A percentile compares a stretch with the other conserved stretches of the same genome.
phyloP scores from a whole-genome alignment of 2,888 invertebrate species.

The Auanema sp. region DNA sequence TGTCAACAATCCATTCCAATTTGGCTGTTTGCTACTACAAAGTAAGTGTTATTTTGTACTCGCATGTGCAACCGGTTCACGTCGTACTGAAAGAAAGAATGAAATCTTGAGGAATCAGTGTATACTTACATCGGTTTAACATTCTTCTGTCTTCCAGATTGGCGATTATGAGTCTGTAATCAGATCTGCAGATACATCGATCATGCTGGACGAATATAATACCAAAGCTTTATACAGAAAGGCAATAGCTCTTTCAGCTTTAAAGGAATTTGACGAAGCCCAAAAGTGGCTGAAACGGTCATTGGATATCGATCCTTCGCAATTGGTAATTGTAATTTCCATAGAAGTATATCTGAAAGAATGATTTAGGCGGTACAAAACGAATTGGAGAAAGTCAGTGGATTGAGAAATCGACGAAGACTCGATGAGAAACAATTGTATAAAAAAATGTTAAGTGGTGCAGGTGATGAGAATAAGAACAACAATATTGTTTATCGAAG shows the following conservation, averaged over 20 bases:
- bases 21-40: constrained; percentile 37
- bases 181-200: constrained; percentile 20
- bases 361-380: constrained; percentile 17
- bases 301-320: constrained; percentile 18
- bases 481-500: neutral
- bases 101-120: neutral
- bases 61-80: constrained; percentile 1
- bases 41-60: constrained; percentile 14
- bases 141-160: constrained; percentile 19
- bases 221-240: constrained; percentile 25
- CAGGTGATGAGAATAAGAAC: constrained; percentile 14
- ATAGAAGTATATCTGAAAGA: neutral
- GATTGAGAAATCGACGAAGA: constrained; percentile 20
- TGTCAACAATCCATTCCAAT: constrained; percentile 32
- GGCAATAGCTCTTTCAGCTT: constrained; percentile 12
- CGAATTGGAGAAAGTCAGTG: constrained; percentile 21
- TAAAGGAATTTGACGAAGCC: constrained; percentile 16
- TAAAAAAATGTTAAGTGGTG: constrained; percentile 31
- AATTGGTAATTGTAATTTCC: constrained; percentile 20
- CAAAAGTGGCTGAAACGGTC: constrained; percentile 16
- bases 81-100: neutral
- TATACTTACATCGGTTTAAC: neutral
- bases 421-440: constrained; percentile 25
- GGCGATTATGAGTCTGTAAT: constrained; percentile 24
- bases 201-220: constrained; percentile 20